Percentiles rank a stretch among this genome's conserved stretches.
Conservation (phyloP, 2,113 vertebrate genomes). For the Sphyrna mokarran region DNA sequence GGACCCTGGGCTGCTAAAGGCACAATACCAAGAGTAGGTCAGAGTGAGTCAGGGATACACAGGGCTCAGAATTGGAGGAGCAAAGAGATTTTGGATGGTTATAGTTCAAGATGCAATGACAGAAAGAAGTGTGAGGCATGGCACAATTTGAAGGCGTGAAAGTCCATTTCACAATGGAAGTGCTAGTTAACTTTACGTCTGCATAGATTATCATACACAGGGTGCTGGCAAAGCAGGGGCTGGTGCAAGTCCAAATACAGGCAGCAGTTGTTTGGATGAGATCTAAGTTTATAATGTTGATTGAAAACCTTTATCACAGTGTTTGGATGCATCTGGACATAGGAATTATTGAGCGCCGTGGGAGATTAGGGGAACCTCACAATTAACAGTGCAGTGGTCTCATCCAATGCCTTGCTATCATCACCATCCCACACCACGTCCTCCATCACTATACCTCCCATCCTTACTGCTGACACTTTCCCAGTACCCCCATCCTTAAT, state of each 20-base stretch:
- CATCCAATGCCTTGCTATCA: background rate
- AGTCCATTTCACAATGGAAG: background rate
- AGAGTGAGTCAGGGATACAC: background rate
- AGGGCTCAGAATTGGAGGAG: background rate
- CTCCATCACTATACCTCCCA: no score
- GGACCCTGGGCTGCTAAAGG: background rate
- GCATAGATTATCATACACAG: background rate
- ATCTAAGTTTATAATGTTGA: background rate
- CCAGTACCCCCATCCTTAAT: no score
- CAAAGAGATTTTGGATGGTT: background rate
- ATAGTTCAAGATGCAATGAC: background rate
- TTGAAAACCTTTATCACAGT: background rate
- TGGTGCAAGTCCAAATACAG: background rate
- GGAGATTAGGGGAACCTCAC: no score
- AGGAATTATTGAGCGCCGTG: no score
- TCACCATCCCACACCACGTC: background rate
- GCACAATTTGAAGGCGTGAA: background rate
- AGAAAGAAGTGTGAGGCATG: background rate
- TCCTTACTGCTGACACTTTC: no score
- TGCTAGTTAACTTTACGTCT: background rate
- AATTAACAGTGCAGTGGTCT: background rate
- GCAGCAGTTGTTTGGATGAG: background rate
- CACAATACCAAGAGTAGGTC: background rate
- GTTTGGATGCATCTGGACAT: background rate
- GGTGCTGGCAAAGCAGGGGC: background rate